phyloP scores from a whole-genome alignment of 2,888 invertebrate genomes.

The Adelognathus sp. region DNA sequence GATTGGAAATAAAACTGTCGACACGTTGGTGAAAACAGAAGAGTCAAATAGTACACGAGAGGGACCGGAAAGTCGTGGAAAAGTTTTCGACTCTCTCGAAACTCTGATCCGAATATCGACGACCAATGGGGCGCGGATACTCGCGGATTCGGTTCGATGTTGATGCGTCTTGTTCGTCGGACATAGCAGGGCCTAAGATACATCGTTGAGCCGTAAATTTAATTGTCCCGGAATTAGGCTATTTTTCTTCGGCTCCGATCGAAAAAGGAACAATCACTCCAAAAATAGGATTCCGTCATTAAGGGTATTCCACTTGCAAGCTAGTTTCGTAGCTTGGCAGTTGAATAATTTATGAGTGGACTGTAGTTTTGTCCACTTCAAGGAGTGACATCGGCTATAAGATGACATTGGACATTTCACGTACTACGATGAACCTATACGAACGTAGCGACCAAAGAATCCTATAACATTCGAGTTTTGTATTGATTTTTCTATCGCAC shows the following conservation, averaged over 20 bases:
- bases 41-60: neutral
- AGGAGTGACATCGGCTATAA: neutral
- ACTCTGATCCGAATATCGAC: neutral
- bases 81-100: neutral
- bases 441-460: neutral
- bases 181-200: constrained; percentile 15
- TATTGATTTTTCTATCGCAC: constrained; percentile 28
- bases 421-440: neutral
- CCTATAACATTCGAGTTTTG: neutral
- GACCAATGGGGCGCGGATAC: neutral
- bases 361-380: neutral
- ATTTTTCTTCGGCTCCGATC: neutral
- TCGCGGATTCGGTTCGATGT: neutral
- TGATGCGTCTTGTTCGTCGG: neutral
- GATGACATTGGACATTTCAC: neutral
- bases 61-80: neutral
- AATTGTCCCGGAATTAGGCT: neutral
- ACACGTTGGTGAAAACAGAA: neutral
- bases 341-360: neutral
- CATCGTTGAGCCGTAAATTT: neutral
- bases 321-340: neutral
- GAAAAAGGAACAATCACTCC: neutral
- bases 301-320: neutral
- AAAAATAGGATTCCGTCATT: neutral
- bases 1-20: neutral